Evolutionary conservation across 2,797 vertebrate species (phyloP).

Genomic region (Eupleurogrammus muticus): DNA sequence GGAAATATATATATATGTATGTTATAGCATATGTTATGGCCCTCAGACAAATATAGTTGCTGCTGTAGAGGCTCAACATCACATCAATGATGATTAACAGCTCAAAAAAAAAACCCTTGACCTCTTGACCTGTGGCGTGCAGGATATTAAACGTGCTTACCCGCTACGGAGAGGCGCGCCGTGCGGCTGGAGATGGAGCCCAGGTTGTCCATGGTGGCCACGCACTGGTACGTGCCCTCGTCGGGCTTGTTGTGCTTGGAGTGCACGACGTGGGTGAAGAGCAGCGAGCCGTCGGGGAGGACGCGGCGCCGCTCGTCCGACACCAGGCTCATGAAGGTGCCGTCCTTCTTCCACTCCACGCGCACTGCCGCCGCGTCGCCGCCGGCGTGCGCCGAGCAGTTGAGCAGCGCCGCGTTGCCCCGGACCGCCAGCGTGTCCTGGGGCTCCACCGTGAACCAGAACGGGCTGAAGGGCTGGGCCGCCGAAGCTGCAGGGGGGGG

Average conservation of each 20-base stretch:
- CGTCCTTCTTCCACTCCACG: slow-evolving; percentile 97
- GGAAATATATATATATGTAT: too few species aligned
- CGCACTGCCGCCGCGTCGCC: slow-evolving; percentile 79
- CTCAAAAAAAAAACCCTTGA: too few species aligned
- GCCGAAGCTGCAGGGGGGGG: slow-evolving; percentile 80
- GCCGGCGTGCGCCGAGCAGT: slow-evolving; percentile 92
- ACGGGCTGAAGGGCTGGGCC: slow-evolving; percentile 90
- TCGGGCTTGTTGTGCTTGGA: slow-evolving; percentile 98
- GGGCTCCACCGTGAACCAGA: slow-evolving; percentile 94
- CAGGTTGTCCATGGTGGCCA: slow-evolving; percentile 93
- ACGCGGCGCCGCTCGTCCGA: slow-evolving; percentile 92
- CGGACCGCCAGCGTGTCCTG: slow-evolving; percentile 88
- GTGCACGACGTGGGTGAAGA: slow-evolving; percentile 92
- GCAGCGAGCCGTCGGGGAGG: slow-evolving; percentile 91
- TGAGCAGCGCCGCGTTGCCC: slow-evolving; percentile 88
- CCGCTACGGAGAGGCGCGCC: slow-evolving; percentile 91
- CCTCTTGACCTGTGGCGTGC: too few species aligned
- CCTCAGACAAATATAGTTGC: too few species aligned
- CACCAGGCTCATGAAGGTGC: slow-evolving; percentile 91
- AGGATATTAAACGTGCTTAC: too few species aligned
- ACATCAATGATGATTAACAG: too few species aligned
- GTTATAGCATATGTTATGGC: too few species aligned
- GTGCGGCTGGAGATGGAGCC: slow-evolving; percentile 95
- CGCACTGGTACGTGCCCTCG: slow-evolving; percentile 97
- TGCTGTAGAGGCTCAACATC: too few species aligned